Evolutionary conservation across 2,888 invertebrate genomes (phyloP).

Genomic region (Hylaea fasciaria): DNA sequence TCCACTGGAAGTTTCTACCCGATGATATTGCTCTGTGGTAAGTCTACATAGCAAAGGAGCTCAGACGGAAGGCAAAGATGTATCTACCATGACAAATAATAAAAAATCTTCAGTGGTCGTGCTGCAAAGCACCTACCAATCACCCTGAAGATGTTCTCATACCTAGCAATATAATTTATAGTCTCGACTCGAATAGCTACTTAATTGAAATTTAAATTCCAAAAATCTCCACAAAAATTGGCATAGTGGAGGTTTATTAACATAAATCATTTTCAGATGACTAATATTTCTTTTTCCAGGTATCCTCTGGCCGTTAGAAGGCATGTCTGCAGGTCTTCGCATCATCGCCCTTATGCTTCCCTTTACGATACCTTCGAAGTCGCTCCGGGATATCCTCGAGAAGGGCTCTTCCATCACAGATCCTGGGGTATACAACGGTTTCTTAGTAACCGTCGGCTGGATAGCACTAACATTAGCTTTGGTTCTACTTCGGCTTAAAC

Average conservation of each 20-base stretch:
- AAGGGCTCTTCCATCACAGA: constrained; percentile 89
- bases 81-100: no score
- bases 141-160: no score
- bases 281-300: constrained; percentile 66
- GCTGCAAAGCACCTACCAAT: no score
- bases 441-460: constrained; percentile 88
- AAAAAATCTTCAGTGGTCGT: no score
- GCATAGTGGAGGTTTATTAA: no score
- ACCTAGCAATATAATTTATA: no score
- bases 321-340: constrained; percentile 86
- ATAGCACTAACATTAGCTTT: constrained; percentile 83
- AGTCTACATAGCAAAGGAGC: constrained; percentile 49
- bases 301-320: constrained; percentile 88
- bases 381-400: constrained; percentile 90
- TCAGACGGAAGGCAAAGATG: no score
- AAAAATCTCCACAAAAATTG: no score
- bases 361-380: constrained; percentile 91
- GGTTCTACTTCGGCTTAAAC: constrained; percentile 80
- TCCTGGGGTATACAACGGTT: constrained; percentile 89
- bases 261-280: no score
- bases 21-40: constrained; percentile 93
- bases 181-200: no score
- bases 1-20: constrained; percentile 96
- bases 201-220: no score
- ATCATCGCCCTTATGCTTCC: constrained; percentile 89